phyloP scores from a whole-genome alignment of 2,888 invertebrate genomes.

The Melanophora roralis region DNA sequence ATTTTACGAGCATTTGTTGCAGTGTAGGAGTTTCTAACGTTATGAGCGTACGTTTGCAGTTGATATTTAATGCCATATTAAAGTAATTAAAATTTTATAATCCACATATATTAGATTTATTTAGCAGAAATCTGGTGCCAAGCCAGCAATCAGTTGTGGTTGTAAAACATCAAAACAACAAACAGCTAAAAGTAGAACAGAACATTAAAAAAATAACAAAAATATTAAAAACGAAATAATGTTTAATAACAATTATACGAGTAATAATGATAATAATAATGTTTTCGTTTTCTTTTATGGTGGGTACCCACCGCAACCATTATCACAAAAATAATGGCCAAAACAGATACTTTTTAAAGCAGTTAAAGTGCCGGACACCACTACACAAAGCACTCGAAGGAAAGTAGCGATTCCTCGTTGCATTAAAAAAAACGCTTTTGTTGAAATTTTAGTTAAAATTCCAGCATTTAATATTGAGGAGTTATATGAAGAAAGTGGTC shows the following conservation, averaged over 20 bases:
- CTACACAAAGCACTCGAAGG: neutral
- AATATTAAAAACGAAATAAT: neutral
- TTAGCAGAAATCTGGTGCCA: slow-evolving; percentile 48
- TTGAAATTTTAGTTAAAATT: no score
- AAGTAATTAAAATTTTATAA: slow-evolving; percentile 44
- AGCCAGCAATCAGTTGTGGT: slow-evolving; percentile 25
- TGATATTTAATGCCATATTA: slow-evolving; percentile 24
- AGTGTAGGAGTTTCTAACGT: neutral
- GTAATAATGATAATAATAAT: slow-evolving; percentile 15
- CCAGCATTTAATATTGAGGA: no score
- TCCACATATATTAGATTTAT: slow-evolving; percentile 43
- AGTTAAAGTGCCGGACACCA: neutral
- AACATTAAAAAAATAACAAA: neutral
- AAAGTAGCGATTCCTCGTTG: neutral
- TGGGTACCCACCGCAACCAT: neutral
- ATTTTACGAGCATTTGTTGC: neutral
- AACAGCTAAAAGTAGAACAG: neutral
- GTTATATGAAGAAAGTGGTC: no score
- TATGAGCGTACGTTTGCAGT: neutral
- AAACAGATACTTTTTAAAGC: no score
- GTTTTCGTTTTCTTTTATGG: slow-evolving; percentile 1
- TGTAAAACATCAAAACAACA: slow-evolving; percentile 21
- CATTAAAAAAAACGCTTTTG: no score
- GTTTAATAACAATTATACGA: neutral
- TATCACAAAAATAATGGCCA: no score